Evolutionary conservation across 2,797 vertebrate genomes (phyloP), one percentile per base, ranked within the genome.

Genomic region (Anniella stebbinsi): DNA sequence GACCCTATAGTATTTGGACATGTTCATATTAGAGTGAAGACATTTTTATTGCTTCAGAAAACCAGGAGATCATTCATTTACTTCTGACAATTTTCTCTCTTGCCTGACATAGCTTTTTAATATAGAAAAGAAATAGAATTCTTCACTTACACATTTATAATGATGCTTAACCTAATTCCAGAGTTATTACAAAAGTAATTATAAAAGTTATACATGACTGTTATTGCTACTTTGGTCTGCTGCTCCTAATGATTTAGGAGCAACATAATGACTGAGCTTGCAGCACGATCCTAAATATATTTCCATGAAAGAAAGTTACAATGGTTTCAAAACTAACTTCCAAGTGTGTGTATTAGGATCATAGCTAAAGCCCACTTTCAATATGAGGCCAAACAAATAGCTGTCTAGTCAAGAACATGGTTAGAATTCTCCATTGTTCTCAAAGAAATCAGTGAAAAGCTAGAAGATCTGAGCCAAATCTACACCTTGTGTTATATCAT

Each of bases 101-200:
- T 73, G 45, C 60, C 60, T 83, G 18, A 83, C 45, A 18, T 54
- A 30, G 85, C 80, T 57, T 87, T 87, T 87, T 90, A 90, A 90
- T 90, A 90, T 83, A 83, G 70, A 23, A 83, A 82, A 83, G 72
- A 87, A 87, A 90, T 63, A 66, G 70, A 77, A 69, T 38, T 23
- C 60, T 87, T 77, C 45, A 51, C 60, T 67, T 76, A 77, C 60
- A 45, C 69, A 88, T 36, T 88, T 82, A 82, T 80, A 90, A 36
- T 48, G 84, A 72, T 86, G 76, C 41, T 69, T 67, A 66, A 33
- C 80, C 28, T 90, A 87, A 87, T 90, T 83, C 80, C 38, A 69
- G 28, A 67, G 48, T 82, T 83, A 90, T 87, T 87, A 76, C 28
- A 69, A 76, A 82, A 87, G 45, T 87, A 87, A 87, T 87, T 90